Base-by-base conservation (phyloP, 2,113 vertebrate species). In the Pelmatolapia mariae region DNA sequence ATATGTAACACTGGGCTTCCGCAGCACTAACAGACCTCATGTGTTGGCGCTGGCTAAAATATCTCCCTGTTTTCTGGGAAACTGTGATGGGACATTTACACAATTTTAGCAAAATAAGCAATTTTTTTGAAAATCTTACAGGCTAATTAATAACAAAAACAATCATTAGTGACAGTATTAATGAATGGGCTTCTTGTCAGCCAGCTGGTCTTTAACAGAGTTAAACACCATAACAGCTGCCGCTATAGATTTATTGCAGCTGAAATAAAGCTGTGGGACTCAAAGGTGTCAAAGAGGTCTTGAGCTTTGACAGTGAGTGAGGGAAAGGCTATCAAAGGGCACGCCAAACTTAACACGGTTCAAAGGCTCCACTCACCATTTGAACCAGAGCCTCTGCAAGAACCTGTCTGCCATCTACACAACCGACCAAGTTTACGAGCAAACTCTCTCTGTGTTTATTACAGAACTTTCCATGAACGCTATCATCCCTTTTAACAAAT, bases 281-380 rank as follows among this genome's bases (percentile, higher is more conserved):
- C 47, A 92, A 87, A 36, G 19, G 43, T 71, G 85, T 88, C 86
- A 87, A 92, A 89, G 76, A 61, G 80, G 80, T 73, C 63, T 52
- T 36, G 47, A 29, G 80, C 82, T 92, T 90, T 91, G 86, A 82
- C 81, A 24, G 83, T 33, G 33, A 80, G 43, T 78, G 68, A 83
- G 16, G 40, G 18, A 81, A 88, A 81, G 59, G 10, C 85, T 33
- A 52, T 52, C 54, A 86, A 59, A 76, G 71, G 45, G 83, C 71
- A 78, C 47, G 78, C 40, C 22, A n/a, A 66, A 89, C 82, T 89
- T 84, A 84, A 92, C 63, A 63, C 45, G 1, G 45, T 90, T 93
- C 63, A 86, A 81, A 86, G 16, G 8, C 54, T 53, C 84, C 73
- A 31, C 4, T 45, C 82, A 76, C 54, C 50, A 11, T 86, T 89